These are phyloP conservation scores for Myoxocephalus aenaeus DNA, from an alignment of 2,797 vertebrate species.

Conservation along the genomic window DNA sequence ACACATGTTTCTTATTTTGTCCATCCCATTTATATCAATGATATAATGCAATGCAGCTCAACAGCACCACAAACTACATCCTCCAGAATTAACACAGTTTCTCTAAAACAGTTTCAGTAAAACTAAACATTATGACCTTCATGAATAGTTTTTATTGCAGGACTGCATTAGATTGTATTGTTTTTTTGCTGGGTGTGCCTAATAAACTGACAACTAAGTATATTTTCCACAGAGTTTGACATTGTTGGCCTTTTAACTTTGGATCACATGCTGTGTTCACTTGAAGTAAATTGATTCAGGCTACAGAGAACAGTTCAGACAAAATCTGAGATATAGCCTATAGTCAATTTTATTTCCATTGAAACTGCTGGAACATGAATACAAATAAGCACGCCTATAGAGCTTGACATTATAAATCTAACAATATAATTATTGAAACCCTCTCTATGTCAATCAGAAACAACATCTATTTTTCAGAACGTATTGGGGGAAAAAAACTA, in stretches of 20 bases:
- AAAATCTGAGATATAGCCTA: slow-evolving; percentile 56
- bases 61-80: neutral
- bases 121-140: neutral
- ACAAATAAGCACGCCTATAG: slow-evolving; percentile 76
- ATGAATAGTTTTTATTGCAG: neutral
- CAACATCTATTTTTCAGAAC: slow-evolving; percentile 59
- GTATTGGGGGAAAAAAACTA: slow-evolving; percentile 16
- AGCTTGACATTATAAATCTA: slow-evolving; percentile 77
- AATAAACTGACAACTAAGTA: neutral
- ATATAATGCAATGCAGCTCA: too few species aligned
- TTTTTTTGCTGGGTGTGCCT: neutral
- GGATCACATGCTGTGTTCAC: neutral
- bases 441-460: slow-evolving; percentile 55
- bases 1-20: neutral
- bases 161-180: neutral
- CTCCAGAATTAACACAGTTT: neutral
- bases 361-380: slow-evolving; percentile 68
- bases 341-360: slow-evolving; percentile 72
- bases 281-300: slow-evolving; percentile 13
- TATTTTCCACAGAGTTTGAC: neutral
- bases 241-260: neutral
- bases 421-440: slow-evolving; percentile 69
- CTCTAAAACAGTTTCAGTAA: neutral
- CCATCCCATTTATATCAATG: neutral
- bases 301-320: slow-evolving; percentile 40